These are phyloP conservation scores for Nebria ingens DNA, from an alignment of 1,140 invertebrate species.

Conservation along the genomic window DNA sequence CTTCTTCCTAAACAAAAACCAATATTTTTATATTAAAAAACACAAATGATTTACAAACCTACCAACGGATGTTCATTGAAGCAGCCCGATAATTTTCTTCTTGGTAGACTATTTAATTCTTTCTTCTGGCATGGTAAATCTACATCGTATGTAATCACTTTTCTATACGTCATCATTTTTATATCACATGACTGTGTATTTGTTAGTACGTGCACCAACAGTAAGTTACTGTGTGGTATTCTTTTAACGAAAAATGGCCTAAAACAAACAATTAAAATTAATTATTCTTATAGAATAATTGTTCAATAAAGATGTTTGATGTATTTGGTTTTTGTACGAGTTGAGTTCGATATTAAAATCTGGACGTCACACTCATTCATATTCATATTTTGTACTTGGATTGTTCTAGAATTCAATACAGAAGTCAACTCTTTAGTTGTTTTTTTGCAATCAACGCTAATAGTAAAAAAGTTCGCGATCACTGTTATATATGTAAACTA, in stretches of 20 bases:
- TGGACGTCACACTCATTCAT: no score
- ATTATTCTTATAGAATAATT: constrained; percentile 5
- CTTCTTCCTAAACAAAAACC: constrained; percentile 34
- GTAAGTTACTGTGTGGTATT: constrained; percentile 65
- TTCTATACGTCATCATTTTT: constrained; percentile 33
- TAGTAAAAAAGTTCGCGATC: no score
- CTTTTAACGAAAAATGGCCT: constrained; percentile 62
- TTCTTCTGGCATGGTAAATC: constrained; percentile 62
- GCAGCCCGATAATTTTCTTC: constrained; percentile 57
- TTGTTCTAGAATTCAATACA: no score
- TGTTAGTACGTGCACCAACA: constrained; percentile 64
- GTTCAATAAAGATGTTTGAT: no score
- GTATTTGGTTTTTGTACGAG: no score
- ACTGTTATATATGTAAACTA: constrained; percentile 3
- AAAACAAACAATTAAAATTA: constrained; percentile 28
- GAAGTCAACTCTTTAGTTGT: no score
- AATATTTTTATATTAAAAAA: constrained; percentile 8
- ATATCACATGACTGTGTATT: constrained; percentile 27
- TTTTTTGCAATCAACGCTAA: no score
- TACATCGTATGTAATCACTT: constrained; percentile 29
- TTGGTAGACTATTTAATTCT: constrained; percentile 51
- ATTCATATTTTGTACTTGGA: no score
- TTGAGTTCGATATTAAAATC: no score
- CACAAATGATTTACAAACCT: constrained; percentile 19
- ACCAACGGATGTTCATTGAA: constrained; percentile 62